Evolutionary conservation across 2,797 vertebrate species (phyloP).

Genomic region (Acomys russatus): DNA sequence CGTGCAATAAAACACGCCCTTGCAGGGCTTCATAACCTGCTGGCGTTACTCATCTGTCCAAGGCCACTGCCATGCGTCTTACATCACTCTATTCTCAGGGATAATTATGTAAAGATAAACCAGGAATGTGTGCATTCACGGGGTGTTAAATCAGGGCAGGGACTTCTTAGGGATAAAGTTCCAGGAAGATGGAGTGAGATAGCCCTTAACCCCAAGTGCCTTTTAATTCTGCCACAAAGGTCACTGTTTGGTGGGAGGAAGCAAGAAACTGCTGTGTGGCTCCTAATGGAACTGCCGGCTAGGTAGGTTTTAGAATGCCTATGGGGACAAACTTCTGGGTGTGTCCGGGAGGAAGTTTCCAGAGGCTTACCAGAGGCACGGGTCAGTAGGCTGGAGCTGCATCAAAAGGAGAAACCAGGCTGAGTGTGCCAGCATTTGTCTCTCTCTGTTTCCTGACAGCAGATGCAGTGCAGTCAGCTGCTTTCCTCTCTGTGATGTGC

Average conservation of each 20-base stretch:
- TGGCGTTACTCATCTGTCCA: slow-evolving; percentile 46
- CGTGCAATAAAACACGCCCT: not conserved
- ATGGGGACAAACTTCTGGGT: not conserved
- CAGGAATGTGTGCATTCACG: slow-evolving; percentile 45
- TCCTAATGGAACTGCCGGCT: not conserved
- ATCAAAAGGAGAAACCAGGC: not conserved
- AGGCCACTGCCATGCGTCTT: not conserved
- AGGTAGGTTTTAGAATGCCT: not conserved
- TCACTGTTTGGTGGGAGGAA: not conserved
- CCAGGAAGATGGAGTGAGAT: not conserved
- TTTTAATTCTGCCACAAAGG: slow-evolving; percentile 3
- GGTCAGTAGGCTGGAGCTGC: too few species aligned
- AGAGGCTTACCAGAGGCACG: not conserved
- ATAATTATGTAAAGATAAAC: slow-evolving; percentile 64
- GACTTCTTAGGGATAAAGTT: not conserved
- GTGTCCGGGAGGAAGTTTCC: not conserved
- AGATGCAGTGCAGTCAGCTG: too few species aligned
- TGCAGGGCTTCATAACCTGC: slow-evolving; percentile 16
- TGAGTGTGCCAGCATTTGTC: too few species aligned
- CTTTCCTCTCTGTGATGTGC: not conserved
- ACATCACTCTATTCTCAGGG: not conserved
- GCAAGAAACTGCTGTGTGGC: not conserved
- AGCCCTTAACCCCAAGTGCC: not conserved
- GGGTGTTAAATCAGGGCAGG: slow-evolving; percentile 12
- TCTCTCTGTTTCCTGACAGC: not conserved